Evolutionary conservation across 2,888 invertebrate species (phyloP).

Genomic region (Megamerina dolium): DNA sequence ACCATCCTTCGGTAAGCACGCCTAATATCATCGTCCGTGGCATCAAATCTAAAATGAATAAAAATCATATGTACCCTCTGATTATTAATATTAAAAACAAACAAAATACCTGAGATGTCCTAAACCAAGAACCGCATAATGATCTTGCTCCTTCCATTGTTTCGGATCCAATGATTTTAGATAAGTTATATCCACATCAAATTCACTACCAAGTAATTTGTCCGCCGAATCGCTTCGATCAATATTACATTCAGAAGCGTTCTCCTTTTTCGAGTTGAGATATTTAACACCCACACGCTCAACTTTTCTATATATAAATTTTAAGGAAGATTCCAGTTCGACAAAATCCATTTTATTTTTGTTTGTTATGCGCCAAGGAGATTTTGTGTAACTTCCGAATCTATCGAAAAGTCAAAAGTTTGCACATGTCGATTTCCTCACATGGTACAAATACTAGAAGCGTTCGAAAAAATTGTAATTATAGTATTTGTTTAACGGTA

Average conservation of each 20-base stretch:
- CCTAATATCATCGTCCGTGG: constrained; percentile 89
- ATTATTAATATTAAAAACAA: not conserved
- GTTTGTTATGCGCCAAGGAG: no score
- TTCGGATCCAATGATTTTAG: constrained; percentile 87
- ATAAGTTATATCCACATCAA: constrained; percentile 73
- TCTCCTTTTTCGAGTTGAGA: constrained; percentile 27
- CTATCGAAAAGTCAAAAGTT: no score
- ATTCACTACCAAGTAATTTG: constrained; percentile 37
- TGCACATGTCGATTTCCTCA: no score
- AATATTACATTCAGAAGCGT: constrained; percentile 11
- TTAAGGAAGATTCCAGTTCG: no score
- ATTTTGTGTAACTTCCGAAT: no score
- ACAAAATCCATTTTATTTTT: no score
- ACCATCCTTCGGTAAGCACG: constrained; percentile 87
- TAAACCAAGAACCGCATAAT: constrained; percentile 92
- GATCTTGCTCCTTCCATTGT: constrained; percentile 97
- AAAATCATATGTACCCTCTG: not conserved
- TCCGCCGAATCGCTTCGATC: constrained; percentile 30
- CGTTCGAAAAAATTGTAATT: no score
- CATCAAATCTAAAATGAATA: constrained; percentile 59
- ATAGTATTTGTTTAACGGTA: no score
- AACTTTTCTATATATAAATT: no score
- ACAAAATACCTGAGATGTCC: constrained; percentile 52
- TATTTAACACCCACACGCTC: constrained; percentile 37
- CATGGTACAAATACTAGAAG: no score